Evolutionary conservation across 2,113 vertebrate species (phyloP).

Genomic region (Pygoscelis adeliae): DNA sequence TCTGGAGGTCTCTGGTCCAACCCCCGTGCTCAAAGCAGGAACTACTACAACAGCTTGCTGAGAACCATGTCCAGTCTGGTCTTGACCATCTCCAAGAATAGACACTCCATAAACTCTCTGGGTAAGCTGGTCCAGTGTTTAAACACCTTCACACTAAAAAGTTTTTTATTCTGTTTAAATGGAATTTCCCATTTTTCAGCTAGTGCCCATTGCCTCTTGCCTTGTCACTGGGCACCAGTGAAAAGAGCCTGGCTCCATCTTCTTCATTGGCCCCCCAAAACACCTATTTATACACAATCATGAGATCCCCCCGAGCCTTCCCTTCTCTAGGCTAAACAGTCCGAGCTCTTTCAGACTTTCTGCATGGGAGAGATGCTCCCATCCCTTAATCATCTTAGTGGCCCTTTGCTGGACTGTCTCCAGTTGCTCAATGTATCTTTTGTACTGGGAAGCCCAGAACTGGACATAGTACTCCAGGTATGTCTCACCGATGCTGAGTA

Average conservation of each 20-base stretch:
- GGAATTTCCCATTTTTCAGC: not conserved
- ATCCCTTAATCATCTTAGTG: not conserved
- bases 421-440: not conserved
- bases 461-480: not conserved
- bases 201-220: not conserved
- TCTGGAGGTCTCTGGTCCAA: not conserved
- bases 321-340: not conserved
- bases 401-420: not conserved
- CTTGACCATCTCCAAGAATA: not conserved
- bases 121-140: not conserved
- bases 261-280: not conserved
- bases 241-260: not conserved
- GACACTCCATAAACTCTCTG: not conserved
- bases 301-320: not conserved
- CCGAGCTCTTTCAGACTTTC: not conserved
- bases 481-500: fast-evolving
- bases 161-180: not conserved
- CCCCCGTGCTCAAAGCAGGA: not conserved
- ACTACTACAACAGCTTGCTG: not conserved
- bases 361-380: not conserved
- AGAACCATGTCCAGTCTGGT: not conserved
- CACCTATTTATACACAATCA: not conserved
- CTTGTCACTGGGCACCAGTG: not conserved
- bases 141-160: not conserved
- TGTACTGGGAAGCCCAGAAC: not conserved